Percentiles rank a stretch among this genome's conserved stretches.
Evolutionary conservation across 2,797 vertebrate genomes (phyloP).

Genomic region (Pantherophis alleghaniensis): DNA sequence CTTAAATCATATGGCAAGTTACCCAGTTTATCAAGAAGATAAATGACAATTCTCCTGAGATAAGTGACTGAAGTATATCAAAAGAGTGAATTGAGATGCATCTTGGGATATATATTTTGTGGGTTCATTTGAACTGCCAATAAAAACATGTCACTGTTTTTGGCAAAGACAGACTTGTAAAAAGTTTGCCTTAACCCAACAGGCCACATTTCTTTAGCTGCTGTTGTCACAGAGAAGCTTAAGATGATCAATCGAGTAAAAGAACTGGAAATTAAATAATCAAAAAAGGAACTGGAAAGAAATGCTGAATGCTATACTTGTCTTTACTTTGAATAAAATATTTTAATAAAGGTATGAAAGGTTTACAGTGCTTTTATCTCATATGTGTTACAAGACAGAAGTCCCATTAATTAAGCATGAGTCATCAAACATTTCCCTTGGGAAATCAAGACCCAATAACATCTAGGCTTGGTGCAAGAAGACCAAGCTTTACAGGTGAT

Average conservation of each 20-base stretch:
- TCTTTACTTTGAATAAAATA: not conserved
- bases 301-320: not conserved
- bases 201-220: not conserved
- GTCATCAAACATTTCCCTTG: not conserved
- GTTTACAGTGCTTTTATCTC: not conserved
- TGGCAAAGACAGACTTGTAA: not conserved
- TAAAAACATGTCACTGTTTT: conserved; percentile 4
- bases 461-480: not conserved
- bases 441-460: not conserved
- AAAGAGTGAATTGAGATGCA: not conserved
- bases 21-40: not conserved
- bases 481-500: not conserved
- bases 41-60: conserved; percentile 4
- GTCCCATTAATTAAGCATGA: not conserved
- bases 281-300: not conserved
- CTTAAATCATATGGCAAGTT: not conserved
- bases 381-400: not conserved
- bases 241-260: conserved; percentile 1
- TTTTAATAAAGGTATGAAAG: not conserved
- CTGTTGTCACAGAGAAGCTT: not conserved
- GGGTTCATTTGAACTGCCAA: not conserved
- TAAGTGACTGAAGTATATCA: conserved; percentile 9
- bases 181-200: not conserved
- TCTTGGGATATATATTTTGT: conserved; percentile 8
- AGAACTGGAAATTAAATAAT: conserved; percentile 10